phyloP scores from a whole-genome alignment of 2,797 vertebrate species.

The Muscicapa comitata region DNA sequence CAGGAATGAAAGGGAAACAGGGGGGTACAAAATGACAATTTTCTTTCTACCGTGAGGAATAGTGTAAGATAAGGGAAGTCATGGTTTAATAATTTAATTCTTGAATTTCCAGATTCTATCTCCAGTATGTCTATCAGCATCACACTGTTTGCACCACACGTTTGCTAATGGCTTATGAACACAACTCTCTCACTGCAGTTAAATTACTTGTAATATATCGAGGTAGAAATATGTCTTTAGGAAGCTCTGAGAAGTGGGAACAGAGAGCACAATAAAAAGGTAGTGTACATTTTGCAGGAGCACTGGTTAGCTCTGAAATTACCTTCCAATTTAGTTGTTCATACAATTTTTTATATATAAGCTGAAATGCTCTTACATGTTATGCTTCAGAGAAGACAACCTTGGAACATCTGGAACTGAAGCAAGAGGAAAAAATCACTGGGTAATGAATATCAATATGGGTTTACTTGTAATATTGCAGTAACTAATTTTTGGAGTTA shows the following conservation, averaged over 20 bases:
- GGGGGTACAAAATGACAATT: not conserved
- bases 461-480: not conserved
- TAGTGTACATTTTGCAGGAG: not conserved
- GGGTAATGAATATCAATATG: not conserved
- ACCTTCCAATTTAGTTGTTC: not conserved
- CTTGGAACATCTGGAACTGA: not conserved
- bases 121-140: not conserved
- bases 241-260: not conserved
- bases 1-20: not conserved
- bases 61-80: not conserved
- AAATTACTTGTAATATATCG: not conserved
- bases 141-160: not conserved
- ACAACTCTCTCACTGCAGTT: not conserved
- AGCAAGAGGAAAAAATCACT: not conserved
- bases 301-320: not conserved
- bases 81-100: not conserved
- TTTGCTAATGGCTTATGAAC: not conserved
- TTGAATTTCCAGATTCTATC: not conserved
- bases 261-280: fast-evolving
- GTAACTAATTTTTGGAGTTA: not conserved
- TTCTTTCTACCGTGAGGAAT: not conserved
- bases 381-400: not conserved
- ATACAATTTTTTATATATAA: not conserved
- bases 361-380: not conserved
- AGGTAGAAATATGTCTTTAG: not conserved